Conservation (phyloP, 2,113 vertebrate genomes). For the Actinemys pallida region DNA sequence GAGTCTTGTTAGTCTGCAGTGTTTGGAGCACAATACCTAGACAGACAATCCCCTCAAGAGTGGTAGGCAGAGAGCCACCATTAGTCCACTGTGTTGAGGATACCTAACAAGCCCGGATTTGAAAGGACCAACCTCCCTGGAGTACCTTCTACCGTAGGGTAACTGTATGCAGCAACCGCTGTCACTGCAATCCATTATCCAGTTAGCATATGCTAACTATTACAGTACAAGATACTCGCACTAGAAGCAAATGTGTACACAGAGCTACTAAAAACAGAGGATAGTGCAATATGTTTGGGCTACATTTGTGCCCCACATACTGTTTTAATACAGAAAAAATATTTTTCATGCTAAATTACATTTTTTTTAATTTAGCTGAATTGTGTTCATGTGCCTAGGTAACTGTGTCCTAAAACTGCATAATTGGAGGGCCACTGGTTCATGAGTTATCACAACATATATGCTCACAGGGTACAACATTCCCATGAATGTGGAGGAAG, state of each 20-base stretch:
- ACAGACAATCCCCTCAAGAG: neutral
- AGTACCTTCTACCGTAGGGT: neutral
- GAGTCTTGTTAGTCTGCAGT: neutral
- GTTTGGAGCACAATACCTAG: neutral
- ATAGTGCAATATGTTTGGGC: neutral
- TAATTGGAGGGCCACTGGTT: neutral
- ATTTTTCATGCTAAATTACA: neutral
- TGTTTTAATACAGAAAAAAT: neutral
- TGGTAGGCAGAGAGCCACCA: neutral
- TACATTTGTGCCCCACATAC: neutral
- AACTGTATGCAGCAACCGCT: neutral
- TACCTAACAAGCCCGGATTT: neutral
- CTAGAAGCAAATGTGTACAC: neutral
- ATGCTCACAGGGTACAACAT: neutral
- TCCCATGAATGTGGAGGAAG: neutral
- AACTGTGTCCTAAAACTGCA: neutral
- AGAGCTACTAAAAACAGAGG: neutral
- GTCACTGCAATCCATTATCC: neutral
- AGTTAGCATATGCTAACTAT: neutral
- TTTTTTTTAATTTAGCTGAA: neutral
- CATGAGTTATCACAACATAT: neutral
- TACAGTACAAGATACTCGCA: neutral
- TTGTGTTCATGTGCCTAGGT: neutral
- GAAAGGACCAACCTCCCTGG: neutral
- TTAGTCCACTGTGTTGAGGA: neutral